Conservation (phyloP, 2,888 invertebrate species). For the Thereva unica region DNA sequence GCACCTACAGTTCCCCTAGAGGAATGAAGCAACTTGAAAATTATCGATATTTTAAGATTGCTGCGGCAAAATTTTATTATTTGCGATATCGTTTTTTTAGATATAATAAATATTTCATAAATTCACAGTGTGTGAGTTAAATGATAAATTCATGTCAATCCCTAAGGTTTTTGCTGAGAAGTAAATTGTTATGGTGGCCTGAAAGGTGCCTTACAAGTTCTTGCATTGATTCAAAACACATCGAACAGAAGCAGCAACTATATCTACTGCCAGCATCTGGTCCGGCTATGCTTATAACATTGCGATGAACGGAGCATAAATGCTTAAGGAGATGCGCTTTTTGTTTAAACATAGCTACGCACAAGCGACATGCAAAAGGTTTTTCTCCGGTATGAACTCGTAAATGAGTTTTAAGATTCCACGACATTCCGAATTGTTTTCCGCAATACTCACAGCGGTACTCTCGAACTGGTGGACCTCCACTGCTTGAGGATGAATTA, state of each 20-base stretch:
- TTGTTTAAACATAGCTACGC: slow-evolving; percentile 90
- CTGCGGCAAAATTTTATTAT: neutral
- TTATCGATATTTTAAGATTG: too few relatives aligned
- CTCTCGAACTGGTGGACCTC: slow-evolving; percentile 71
- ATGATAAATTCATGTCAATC: slow-evolving; percentile 61
- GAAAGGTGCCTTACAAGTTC: slow-evolving; percentile 85
- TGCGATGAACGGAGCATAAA: slow-evolving; percentile 85
- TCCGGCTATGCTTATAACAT: slow-evolving; percentile 71
- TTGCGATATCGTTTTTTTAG: neutral
- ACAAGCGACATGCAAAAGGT: slow-evolving; percentile 85
- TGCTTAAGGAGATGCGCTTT: slow-evolving; percentile 87
- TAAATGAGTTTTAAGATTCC: slow-evolving; percentile 88
- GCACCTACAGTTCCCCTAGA: neutral
- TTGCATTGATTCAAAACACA: slow-evolving; percentile 83
- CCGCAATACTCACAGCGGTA: slow-evolving; percentile 89
- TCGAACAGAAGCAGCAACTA: slow-evolving; percentile 86
- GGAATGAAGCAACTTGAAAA: too few relatives aligned
- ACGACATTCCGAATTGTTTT: slow-evolving; percentile 90
- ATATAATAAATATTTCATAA: too few relatives aligned
- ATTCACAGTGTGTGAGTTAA: neutral
- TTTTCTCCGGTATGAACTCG: slow-evolving; percentile 88
- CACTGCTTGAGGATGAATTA: slow-evolving; percentile 44
- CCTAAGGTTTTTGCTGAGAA: slow-evolving; percentile 84
- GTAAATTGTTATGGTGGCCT: slow-evolving; percentile 84
- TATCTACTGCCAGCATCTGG: slow-evolving; percentile 77